Percentiles rank a stretch among this genome's conserved stretches.
phyloP scores from a whole-genome alignment of 2,113 vertebrate genomes.

The Osmerus eperlanus region DNA sequence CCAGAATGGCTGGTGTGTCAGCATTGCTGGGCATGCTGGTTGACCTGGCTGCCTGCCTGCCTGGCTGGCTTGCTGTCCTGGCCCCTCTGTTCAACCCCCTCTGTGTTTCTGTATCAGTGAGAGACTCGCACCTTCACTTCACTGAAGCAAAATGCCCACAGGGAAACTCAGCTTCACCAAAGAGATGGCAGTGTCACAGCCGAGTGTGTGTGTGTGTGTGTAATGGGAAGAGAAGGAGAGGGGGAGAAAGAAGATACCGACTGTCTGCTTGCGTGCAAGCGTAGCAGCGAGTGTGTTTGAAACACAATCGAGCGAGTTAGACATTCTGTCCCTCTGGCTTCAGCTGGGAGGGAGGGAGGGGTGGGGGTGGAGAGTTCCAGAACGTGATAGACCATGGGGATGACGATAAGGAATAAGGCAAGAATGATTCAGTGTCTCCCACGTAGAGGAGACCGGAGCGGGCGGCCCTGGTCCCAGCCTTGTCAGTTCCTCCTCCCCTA shows the following conservation, averaged over 20 bases:
- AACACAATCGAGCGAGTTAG: conserved; percentile 11
- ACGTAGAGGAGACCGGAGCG: neutral
- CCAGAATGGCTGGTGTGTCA: no score
- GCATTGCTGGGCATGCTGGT: neutral
- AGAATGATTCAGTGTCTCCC: neutral
- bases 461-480: neutral
- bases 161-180: neutral
- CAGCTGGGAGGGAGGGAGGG: neutral
- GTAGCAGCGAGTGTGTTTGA: conserved; percentile 7
- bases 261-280: neutral
- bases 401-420: neutral
- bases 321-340: conserved; percentile 38
- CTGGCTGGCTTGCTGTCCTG: neutral
- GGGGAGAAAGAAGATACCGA: neutral
- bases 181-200: conserved; percentile 9
- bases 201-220: neutral
- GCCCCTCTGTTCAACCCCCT: neutral
- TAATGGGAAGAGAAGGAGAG: neutral
- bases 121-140: neutral
- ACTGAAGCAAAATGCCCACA: neutral
- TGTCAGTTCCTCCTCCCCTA: neutral
- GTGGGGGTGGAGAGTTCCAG: neutral
- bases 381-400: neutral
- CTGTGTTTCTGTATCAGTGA: neutral
- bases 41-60: neutral